These are phyloP conservation scores for Microtus oregoni DNA, from an alignment of 2,113 vertebrate species.

Conservation along the genomic window DNA sequence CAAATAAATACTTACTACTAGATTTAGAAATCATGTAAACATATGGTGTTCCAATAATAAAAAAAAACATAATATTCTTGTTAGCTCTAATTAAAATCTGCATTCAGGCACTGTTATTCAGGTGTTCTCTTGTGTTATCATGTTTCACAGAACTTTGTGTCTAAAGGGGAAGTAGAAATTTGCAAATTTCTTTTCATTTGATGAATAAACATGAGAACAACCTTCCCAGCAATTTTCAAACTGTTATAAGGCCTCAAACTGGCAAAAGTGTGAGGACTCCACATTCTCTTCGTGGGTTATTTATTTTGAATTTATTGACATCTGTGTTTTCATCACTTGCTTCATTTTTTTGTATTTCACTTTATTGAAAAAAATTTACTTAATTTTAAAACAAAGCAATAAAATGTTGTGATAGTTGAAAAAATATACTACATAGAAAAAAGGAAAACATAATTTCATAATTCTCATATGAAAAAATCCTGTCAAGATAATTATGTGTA, in stretches of 20 bases:
- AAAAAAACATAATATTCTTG: conserved; percentile 42
- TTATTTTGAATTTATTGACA: conserved; percentile 54
- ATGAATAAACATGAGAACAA: conserved; percentile 78
- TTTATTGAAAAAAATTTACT: neutral
- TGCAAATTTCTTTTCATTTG: conserved; percentile 57
- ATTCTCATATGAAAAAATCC: neutral
- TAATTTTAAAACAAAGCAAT: conserved; percentile 50
- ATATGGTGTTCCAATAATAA: neutral
- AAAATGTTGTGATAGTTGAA: conserved; percentile 31
- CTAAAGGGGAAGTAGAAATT: conserved; percentile 67
- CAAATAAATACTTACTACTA: neutral
- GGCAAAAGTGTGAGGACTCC: conserved; percentile 24
- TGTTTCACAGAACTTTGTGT: conserved; percentile 68
- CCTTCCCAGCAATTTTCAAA: conserved; percentile 57
- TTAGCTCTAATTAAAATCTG: conserved; percentile 22
- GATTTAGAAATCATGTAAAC: conserved; percentile 37
- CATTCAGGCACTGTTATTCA: conserved; percentile 56
- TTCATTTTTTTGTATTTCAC: neutral
- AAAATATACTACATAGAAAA: neutral
- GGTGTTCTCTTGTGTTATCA: conserved; percentile 59
- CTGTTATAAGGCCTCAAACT: conserved; percentile 13
- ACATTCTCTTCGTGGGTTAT: conserved; percentile 41
- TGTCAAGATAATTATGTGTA: neutral
- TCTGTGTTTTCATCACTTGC: conserved; percentile 32
- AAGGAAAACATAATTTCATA: neutral